Base-by-base conservation (phyloP, 1,140 invertebrate genomes). In the Elysia chlorotica region DNA sequence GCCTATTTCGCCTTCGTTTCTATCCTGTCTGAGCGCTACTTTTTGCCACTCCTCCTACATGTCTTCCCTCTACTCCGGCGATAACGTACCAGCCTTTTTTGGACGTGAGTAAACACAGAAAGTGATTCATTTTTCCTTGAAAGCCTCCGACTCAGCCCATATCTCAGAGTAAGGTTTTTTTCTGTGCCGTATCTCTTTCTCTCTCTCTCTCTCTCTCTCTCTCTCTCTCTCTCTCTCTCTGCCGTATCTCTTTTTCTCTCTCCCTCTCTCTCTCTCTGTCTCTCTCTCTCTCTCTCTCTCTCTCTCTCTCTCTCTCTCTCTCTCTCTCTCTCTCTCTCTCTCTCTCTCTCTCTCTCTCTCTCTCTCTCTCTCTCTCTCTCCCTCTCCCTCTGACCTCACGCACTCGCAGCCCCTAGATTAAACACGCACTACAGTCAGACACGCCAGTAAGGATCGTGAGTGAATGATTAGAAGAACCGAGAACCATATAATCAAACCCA, bases 231-330 rank as follows among this genome's bases (percentile, higher is more conserved):
- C 38, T 53, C 10, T 68, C 66, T 56, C 19, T 68, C 38, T 68
- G n/a, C 38, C 66, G n/a, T 53, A 30, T 68, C 48, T 53, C 14
- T 68, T 36, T 68, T n/a, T 54, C 48, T 68, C 10, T 68, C 66
- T 54, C 19, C 38, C 66, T 56, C 19, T 68, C 66, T 56, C 19
- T 56, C 28, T 56, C 19, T 56, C 38, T 56, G 23, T 68, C 66
- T 56, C 3, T 68, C 66, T 68, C 5, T 68, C 66, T 68, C 66
- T 68, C 23, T 68, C 38, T 54, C 38, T 68, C 66, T 68, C 17
- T 56, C 41, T 68, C 17, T 68, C 66, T 56, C 23, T 38, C 37
- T 65, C 35, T 65, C 63, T 65, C 23, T 65, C 35, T 65, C 19
- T 62, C 59, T 62, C 28, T 62, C 59, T 65, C 25, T 41, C 63